These are phyloP conservation scores for Cebidichthys violaceus DNA, from an alignment of 2,113 vertebrate species.

Conservation along the genomic window DNA sequence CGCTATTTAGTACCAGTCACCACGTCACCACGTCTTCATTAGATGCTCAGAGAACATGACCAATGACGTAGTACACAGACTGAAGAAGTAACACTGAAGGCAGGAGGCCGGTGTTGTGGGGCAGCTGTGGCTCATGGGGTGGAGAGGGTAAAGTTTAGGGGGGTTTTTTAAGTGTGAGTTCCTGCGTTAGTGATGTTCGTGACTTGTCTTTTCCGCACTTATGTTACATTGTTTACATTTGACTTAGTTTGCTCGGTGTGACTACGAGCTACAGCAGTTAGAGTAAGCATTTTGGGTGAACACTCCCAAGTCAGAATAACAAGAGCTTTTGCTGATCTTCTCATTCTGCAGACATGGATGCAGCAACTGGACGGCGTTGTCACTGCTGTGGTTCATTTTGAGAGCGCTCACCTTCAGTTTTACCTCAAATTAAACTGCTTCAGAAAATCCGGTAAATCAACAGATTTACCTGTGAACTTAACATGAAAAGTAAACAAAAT, in stretches of 20 bases:
- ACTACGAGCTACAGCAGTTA: not conserved
- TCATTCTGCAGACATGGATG: not conserved
- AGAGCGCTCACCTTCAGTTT: not conserved
- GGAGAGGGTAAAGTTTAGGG: too few relatives aligned
- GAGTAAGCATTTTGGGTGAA: not conserved
- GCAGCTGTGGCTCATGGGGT: too few relatives aligned
- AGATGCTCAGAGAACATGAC: not conserved
- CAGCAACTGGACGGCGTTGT: not conserved
- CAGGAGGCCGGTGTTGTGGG: not conserved
- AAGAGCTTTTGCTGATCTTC: not conserved
- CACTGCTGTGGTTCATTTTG: not conserved
- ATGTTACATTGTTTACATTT: not conserved
- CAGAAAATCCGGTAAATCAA: not conserved
- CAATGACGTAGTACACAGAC: too few relatives aligned
- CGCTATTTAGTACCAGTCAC: too few relatives aligned
- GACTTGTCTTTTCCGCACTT: not conserved
- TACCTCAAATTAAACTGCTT: not conserved
- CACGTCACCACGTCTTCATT: too few relatives aligned
- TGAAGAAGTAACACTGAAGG: not conserved
- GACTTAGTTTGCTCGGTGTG: not conserved
- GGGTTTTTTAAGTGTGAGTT: too few relatives aligned
- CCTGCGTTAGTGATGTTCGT: not conserved
- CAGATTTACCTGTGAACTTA: slow-evolving; percentile 12
- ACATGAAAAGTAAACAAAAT: slow-evolving; percentile 24
- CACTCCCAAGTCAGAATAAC: not conserved